Percentiles rank a stretch among this genome's conserved stretches.
Conservation (phyloP, 2,113 vertebrate genomes). For the Ictidomys tridecemlineatus region DNA sequence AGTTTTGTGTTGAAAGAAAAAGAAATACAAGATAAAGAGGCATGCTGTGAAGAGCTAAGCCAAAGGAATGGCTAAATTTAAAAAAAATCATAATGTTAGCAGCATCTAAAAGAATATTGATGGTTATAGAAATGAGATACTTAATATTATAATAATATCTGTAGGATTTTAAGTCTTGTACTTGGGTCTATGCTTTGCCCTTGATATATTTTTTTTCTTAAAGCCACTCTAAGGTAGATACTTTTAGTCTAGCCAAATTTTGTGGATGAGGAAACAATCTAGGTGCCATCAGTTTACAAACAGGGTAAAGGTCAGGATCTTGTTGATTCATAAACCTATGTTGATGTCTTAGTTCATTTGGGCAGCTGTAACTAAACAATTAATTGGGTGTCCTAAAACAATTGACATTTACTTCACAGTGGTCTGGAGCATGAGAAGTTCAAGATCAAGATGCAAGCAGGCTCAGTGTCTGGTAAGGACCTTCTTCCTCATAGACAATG, state of each 20-base stretch:
- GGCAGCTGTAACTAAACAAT: background rate
- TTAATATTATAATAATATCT: background rate
- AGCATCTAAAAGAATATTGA: conserved; percentile 54
- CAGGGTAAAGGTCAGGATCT: background rate
- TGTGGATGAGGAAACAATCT: background rate
- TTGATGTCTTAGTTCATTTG: background rate
- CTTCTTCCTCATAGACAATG: background rate
- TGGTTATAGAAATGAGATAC: conserved; percentile 28
- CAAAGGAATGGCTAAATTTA: conserved; percentile 52
- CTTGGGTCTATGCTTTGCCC: background rate
- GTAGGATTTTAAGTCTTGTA: background rate
- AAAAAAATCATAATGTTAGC: conserved; percentile 6
- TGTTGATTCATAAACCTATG: background rate
- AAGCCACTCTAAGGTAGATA: background rate
- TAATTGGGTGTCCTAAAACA: background rate
- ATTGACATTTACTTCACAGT: no score
- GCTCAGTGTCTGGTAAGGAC: background rate
- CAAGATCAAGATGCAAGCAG: background rate
- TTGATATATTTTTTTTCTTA: background rate
- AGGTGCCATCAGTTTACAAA: background rate
- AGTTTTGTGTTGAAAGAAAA: background rate
- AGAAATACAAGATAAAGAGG: background rate
- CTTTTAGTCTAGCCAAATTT: background rate
- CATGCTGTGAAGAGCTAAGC: background rate
- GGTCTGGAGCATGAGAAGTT: background rate